Percentiles rank a stretch among this genome's conserved stretches.
phyloP scores from a whole-genome alignment of 2,113 vertebrate species.

The Lepisosteus osseus region DNA sequence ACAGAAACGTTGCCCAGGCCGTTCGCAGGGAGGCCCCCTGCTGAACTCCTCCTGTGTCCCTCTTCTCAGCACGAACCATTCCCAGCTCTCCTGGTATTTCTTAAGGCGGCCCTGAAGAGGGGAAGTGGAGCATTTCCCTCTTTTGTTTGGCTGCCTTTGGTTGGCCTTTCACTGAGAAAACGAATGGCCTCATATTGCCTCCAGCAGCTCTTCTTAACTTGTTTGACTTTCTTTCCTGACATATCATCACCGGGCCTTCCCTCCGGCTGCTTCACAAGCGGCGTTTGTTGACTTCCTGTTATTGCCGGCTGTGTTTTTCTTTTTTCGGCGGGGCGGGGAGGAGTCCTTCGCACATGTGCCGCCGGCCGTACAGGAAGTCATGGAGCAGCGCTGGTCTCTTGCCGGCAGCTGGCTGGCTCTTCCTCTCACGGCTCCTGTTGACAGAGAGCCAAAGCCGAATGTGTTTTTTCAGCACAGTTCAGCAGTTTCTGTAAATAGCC shows the following conservation, averaged over 20 bases:
- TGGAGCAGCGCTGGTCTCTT: conserved; percentile 27
- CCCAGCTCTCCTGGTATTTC: conserved; percentile 10
- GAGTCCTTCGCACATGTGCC: conserved; percentile 10
- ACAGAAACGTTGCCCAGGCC: not conserved
- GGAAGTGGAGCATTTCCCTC: conserved; percentile 16
- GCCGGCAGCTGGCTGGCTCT: conserved; percentile 16
- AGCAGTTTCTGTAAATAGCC: conserved; percentile 33
- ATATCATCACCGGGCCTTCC: not conserved
- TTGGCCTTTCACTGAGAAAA: conserved; percentile 11
- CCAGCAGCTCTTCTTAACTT: conserved; percentile 10
- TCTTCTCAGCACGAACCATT: not conserved
- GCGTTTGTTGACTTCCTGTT: not conserved
- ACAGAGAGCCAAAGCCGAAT: conserved; percentile 2
- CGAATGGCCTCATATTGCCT: not conserved
- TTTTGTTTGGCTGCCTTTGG: conserved; percentile 19
- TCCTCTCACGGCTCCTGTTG: conserved; percentile 15
- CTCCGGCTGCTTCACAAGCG: not conserved
- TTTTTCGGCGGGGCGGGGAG: conserved; percentile 13
- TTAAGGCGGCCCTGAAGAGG: conserved; percentile 18
- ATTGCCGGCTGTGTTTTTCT: conserved; percentile 17
- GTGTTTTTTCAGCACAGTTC: conserved; percentile 14
- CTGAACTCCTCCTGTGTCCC: not conserved
- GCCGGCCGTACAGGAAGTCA: conserved; percentile 26
- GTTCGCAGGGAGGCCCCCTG: not conserved
- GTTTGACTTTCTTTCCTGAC: conserved; percentile 18